Percentiles rank a stretch among this genome's conserved stretches.
Conservation (phyloP, 2,888 invertebrate genomes). For the Heliconius ethilla region DNA sequence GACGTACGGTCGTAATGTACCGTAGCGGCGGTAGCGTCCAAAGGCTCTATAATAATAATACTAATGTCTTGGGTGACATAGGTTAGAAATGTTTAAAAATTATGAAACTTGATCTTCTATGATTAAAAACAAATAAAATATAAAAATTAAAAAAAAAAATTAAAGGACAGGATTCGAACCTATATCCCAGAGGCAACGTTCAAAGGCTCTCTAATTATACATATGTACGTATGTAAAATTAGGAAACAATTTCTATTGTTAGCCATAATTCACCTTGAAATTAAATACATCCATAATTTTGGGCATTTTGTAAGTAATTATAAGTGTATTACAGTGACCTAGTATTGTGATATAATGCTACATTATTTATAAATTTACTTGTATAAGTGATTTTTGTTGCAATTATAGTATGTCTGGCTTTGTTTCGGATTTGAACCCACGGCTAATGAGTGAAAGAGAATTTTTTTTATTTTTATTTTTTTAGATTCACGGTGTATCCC, state of each 20-base stretch:
- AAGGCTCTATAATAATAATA: no score
- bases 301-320: neutral
- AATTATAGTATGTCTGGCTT: neutral
- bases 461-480: neutral
- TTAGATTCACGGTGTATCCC: neutral
- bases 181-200: no score
- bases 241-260: neutral
- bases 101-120: no score
- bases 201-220: no score
- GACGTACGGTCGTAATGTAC: no score
- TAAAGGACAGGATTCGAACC: no score
- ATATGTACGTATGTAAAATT: neutral
- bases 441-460: neutral
- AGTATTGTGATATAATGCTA: neutral
- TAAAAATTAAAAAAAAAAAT: no score
- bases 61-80: no score
- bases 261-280: constrained; percentile 11
- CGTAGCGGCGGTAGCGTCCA: no score
- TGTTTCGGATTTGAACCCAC: neutral
- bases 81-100: no score
- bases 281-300: constrained; percentile 2
- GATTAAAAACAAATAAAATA: no score
- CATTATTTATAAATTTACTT: constrained; percentile 13
- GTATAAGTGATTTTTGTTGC: constrained; percentile 11
- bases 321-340: neutral